Evolutionary conservation across 2,888 invertebrate genomes (phyloP).

Genomic region (Cantharis lateralis): DNA sequence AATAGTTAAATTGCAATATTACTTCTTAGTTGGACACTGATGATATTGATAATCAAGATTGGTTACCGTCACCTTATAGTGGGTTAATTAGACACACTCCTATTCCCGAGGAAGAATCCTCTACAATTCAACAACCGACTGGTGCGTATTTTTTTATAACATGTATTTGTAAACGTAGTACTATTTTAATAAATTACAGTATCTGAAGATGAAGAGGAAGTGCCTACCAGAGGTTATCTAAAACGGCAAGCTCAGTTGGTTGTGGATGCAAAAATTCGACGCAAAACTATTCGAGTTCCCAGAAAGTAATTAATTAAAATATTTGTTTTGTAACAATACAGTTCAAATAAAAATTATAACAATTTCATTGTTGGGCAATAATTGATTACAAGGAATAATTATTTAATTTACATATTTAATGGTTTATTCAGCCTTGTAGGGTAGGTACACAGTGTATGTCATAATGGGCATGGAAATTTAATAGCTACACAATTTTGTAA

Average conservation of each 20-base stretch:
- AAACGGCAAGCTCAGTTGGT: constrained; percentile 84
- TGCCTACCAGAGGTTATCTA: constrained; percentile 77
- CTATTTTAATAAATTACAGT: constrained; percentile 47
- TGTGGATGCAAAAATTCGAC: constrained; percentile 79
- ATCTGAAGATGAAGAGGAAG: constrained; percentile 83
- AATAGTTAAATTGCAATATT: background rate
- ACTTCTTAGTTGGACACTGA: constrained; percentile 33
- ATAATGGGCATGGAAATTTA: constrained; percentile 51
- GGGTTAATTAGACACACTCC: constrained; percentile 51
- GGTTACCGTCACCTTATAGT: constrained; percentile 51
- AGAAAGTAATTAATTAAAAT: constrained; percentile 9
- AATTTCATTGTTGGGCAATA: background rate
- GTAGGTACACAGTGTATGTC: constrained; percentile 24
- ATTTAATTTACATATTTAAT: background rate
- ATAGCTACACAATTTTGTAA: constrained; percentile 49
- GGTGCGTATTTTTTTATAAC: constrained; percentile 25
- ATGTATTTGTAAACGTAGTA: background rate
- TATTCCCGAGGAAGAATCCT: constrained; percentile 46
- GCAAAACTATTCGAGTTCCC: constrained; percentile 68
- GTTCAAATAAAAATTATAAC: background rate
- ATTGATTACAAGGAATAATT: background rate
- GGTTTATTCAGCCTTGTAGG: constrained; percentile 38
- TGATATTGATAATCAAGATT: constrained; percentile 46
- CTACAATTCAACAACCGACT: constrained; percentile 44
- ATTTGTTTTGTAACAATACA: background rate